Evolutionary conservation across 2,797 vertebrate species (phyloP), one percentile per base, ranked within the genome.

Genomic region (Alcedo atthis): DNA sequence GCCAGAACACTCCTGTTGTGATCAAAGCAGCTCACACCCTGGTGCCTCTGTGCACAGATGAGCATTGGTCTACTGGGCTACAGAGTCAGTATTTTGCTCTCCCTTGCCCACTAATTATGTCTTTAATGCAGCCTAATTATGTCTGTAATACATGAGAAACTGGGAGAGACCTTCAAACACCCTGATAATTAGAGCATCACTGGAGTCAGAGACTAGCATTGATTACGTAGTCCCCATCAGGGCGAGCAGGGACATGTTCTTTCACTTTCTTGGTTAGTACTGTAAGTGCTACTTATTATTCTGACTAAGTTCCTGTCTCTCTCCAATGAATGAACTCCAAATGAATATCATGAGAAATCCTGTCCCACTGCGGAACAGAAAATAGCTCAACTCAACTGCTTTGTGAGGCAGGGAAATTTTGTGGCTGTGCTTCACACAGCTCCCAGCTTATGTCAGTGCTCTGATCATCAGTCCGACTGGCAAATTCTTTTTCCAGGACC

Each of bases 251-350:
- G 87, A 90, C 89, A 90, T 80, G 54, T 89, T 90, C 46, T 77
- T 46, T 78, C n/a, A 12, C 30, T 90, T 92, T 30, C 40, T 92
- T 64, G 58, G n/a, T 40, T 90, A 33, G 62, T 70, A 74, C 40
- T 86, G 73, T 49, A 82, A 80, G 43, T 69, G 45, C 76, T 87
- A 54, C 30, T 87, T 85, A 74, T 74, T 85, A 87, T 94, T 95
- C 89, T 89, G 77, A 48, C 30, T 61, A 84, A 88, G 64, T 64
- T 76, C 85, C 77, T 94, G 40, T 55, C 81, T 93, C 42, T 90
- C 19, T 80, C 32, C 70, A 43, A 58, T 87, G 15, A 85, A 15
- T 93, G 37, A 40, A 40, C 37, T 40, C 37, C 32, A 74, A 43
- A 61, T 87, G 15, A 85, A 12, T 93, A 58, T 75, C 12, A 25